Conservation (phyloP, 2,888 invertebrate species). For the Acrocyrtus sp. region DNA sequence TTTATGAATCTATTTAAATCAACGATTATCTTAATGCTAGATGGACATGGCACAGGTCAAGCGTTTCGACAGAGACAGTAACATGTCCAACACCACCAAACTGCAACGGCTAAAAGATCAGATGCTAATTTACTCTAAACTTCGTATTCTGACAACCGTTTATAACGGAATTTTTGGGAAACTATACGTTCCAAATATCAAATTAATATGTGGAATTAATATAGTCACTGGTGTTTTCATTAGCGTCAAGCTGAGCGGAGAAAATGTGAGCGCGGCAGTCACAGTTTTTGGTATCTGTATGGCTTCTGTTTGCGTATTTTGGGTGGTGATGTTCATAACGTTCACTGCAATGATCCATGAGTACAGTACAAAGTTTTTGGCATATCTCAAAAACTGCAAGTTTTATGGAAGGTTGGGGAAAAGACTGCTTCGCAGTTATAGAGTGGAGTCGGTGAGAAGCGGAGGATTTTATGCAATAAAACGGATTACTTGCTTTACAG, state of each 20-base stretch:
- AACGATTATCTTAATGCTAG: no score
- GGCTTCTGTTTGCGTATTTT: not conserved
- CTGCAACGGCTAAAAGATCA: not conserved
- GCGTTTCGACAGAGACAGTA: not conserved
- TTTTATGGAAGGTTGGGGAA: not conserved
- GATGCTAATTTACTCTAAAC: slow-evolving; percentile 19
- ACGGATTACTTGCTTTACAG: slow-evolving; percentile 16
- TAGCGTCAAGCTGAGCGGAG: not conserved
- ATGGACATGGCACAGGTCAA: no score
- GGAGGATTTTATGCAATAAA: slow-evolving; percentile 28
- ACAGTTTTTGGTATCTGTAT: not conserved
- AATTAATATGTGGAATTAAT: not conserved
- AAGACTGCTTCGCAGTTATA: not conserved
- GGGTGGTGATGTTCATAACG: not conserved
- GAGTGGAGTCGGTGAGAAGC: slow-evolving; percentile 16
- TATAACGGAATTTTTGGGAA: slow-evolving; percentile 15
- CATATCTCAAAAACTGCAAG: not conserved
- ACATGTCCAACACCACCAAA: not conserved
- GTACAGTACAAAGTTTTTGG: slow-evolving; percentile 15
- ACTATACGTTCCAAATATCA: slow-evolving; percentile 1
- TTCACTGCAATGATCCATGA: slow-evolving; percentile 23
- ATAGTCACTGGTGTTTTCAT: not conserved
- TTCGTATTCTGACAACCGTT: slow-evolving; percentile 13
- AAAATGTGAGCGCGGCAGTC: not conserved
- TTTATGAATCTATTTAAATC: slow-evolving; percentile 4